These are phyloP conservation scores for Chloebia gouldiae DNA, from an alignment of 2,113 vertebrate species.

Conservation along the genomic window DNA sequence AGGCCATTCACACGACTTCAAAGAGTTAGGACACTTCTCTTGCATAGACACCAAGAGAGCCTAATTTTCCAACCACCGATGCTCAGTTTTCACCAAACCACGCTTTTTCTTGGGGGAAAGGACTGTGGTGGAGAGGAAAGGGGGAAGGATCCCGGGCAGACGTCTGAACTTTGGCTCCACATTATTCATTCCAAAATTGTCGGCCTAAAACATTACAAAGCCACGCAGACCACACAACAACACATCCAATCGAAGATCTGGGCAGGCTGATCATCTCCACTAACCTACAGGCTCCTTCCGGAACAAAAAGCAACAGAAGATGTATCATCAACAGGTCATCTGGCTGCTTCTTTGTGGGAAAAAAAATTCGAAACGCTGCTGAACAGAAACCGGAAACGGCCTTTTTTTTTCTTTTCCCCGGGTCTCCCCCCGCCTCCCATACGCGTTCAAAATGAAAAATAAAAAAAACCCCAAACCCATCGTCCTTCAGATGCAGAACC, in stretches of 20 bases:
- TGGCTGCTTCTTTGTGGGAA: neutral
- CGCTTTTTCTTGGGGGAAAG: neutral
- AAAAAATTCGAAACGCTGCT: neutral
- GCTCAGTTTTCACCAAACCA: neutral
- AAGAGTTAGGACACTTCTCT: neutral
- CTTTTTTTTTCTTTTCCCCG: neutral
- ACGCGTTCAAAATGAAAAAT: neutral
- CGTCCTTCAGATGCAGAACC: neutral
- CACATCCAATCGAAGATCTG: neutral
- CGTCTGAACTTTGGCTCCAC: neutral
- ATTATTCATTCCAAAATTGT: neutral
- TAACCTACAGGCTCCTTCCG: neutral
- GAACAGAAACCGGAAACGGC: conserved; percentile 27
- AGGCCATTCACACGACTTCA: neutral
- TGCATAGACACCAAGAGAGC: neutral
- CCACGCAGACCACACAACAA: rapidly evolving
- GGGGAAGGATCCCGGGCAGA: neutral
- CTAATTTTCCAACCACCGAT: neutral
- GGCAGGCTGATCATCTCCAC: neutral
- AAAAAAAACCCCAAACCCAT: neutral
- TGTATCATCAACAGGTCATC: conserved; percentile 22
- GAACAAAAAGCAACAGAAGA: neutral
- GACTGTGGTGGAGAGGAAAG: neutral
- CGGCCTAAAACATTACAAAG: neutral
- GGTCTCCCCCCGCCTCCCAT: neutral